Evolutionary conservation across 2,113 vertebrate genomes (phyloP), one percentile per base, ranked within the genome.

Genomic region (Nerophis lumbriciformis): DNA sequence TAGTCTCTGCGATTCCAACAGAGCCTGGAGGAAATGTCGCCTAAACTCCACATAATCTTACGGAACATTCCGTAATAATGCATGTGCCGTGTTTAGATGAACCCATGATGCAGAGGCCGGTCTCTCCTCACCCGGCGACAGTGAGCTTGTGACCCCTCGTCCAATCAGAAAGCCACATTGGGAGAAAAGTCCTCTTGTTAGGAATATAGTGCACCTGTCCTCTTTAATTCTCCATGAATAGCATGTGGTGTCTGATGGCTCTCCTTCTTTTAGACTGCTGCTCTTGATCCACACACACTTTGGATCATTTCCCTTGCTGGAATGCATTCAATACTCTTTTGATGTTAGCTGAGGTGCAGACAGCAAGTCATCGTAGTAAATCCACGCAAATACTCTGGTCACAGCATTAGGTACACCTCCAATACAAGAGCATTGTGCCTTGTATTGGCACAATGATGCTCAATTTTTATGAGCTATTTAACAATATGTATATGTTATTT

Each of bases 201-300:
- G 38, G 52, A 63, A 56, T 72, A 59, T 21, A 66, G 19, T 59
- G 59, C 12, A 48, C 56, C 72, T 65, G 56, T 64, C 54, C 68
- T 48, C 48, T 21, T 21, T 42, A 16, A 64, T 66, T 67, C 63
- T 64, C 59, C 44, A 37, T 60, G 39, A 69, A 71, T 68, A 72
- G 45, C 55, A 16, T 45, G n/a, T 10, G 37, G 55, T 57, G 55
- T 57, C 44, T 13, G 38, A 16, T 57, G 55, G 42, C 39, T n/a
- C 16, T 4, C n/a, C 55, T 57, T 45, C 39, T 44, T 57, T 57
- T 57, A 57, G 55, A 12, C 55, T 42, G 55, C 16, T 13, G 10
- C 38, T 44, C 38, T 12, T 44, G 55, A 57, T 57, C 38, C 39
- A 21, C 16, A 44, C 55, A 57, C 55, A 21, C 38, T 16, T 56